phyloP scores from a whole-genome alignment of 1,140 invertebrate genomes.

The Chironomus striatipennis region DNA sequence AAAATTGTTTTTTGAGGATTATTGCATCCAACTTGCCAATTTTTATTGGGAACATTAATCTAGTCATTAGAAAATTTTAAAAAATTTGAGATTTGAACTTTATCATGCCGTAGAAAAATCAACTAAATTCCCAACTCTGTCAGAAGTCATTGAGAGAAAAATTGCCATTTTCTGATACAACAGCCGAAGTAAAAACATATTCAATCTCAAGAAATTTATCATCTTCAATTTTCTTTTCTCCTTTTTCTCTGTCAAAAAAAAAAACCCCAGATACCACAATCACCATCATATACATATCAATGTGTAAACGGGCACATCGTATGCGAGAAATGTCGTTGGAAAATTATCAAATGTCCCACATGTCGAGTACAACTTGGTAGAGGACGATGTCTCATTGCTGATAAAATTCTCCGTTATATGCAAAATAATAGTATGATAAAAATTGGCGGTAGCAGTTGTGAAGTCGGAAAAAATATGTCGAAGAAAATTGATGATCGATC shows the following conservation, averaged over 20 bases:
- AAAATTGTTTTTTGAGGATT: too few relatives aligned
- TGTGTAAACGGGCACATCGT: slow-evolving; percentile 58
- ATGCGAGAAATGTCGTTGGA: slow-evolving; percentile 50
- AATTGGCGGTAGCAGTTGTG: slow-evolving; percentile 19
- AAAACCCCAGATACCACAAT: slow-evolving; percentile 39
- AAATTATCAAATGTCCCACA: slow-evolving; percentile 48
- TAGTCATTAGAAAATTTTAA: too few relatives aligned
- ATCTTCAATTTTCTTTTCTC: slow-evolving; percentile 34
- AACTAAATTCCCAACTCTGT: too few relatives aligned
- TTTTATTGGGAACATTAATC: too few relatives aligned
- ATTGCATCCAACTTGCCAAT: too few relatives aligned
- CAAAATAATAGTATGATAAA: slow-evolving; percentile 16
- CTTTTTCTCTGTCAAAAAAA: slow-evolving; percentile 34
- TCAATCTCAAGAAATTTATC: not conserved
- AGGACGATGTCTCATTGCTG: slow-evolving; percentile 33
- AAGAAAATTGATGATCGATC: slow-evolving; percentile 10
- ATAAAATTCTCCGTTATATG: slow-evolving; percentile 26
- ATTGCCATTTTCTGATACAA: not conserved
- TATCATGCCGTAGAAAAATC: too few relatives aligned
- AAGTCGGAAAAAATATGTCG: slow-evolving; percentile 3
- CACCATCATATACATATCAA: slow-evolving; percentile 37
- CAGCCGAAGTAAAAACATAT: not conserved
- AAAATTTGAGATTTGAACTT: too few relatives aligned
- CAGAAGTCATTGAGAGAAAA: not conserved
- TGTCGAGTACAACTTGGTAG: slow-evolving; percentile 44